phyloP scores from a whole-genome alignment of 1,140 invertebrate genomes.

The Zaprionus ornatus region DNA sequence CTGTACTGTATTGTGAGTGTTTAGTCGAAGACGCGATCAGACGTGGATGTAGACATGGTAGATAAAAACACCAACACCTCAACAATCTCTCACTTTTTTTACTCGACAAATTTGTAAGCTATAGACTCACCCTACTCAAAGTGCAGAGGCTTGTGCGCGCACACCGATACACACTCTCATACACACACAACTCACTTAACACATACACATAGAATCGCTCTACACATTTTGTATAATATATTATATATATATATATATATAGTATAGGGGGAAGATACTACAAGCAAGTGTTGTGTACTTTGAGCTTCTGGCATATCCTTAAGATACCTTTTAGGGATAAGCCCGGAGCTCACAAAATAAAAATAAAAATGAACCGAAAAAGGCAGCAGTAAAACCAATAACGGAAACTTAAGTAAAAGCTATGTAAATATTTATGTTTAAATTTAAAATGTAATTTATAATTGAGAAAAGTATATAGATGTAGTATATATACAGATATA shows the following conservation, averaged over 20 bases:
- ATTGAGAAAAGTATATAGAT: conserved; percentile 26
- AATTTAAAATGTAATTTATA: conserved; percentile 57
- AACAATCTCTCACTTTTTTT: conserved; percentile 23
- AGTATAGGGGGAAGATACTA: conserved; percentile 20
- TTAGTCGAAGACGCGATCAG: background rate
- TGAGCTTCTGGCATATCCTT: conserved; percentile 56
- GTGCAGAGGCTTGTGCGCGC: conserved; percentile 33
- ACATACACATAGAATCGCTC: conserved; percentile 43
- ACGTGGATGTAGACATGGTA: conserved; percentile 1
- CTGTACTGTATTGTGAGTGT: conserved; percentile 12
- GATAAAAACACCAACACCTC: conserved; percentile 7
- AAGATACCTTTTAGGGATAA: conserved; percentile 61
- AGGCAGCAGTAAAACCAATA: conserved; percentile 48
- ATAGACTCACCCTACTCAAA: conserved; percentile 15
- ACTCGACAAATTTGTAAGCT: conserved; percentile 38
- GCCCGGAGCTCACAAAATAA: conserved; percentile 44
- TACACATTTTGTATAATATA: conserved; percentile 64
- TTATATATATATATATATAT: conserved; percentile 9
- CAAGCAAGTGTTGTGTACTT: conserved; percentile 72
- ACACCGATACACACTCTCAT: conserved; percentile 17
- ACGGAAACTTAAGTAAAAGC: conserved; percentile 13
- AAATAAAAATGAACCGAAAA: conserved; percentile 21
- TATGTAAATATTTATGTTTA: conserved; percentile 67
- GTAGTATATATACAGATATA: conserved; percentile 26
- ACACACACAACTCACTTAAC: background rate